Conservation (phyloP, 2,888 invertebrate genomes). For the Eilema griseolum region DNA sequence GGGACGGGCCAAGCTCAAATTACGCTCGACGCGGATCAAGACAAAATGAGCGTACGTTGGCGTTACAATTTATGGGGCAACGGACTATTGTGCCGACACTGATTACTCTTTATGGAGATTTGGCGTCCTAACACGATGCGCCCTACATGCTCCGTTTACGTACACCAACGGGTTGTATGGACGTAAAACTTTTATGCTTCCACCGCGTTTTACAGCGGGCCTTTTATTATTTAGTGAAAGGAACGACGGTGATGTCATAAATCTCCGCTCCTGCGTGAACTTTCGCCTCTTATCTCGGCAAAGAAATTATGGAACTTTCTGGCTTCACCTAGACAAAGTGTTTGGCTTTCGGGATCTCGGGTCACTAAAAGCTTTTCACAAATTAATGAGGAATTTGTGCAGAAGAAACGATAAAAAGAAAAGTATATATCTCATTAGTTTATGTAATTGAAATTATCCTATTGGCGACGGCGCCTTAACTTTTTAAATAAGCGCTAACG, state of each 20-base stretch:
- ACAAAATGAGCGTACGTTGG: slow-evolving; percentile 68
- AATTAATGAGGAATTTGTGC: slow-evolving; percentile 74
- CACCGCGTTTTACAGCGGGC: slow-evolving; percentile 85
- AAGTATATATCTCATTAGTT: slow-evolving; percentile 47
- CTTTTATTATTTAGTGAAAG: slow-evolving; percentile 87
- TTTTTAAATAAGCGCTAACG: slow-evolving; percentile 44
- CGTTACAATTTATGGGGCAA: slow-evolving; percentile 74
- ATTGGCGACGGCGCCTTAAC: not conserved
- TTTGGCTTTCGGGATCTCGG: slow-evolving; percentile 82
- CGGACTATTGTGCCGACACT: slow-evolving; percentile 79
- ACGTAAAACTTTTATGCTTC: slow-evolving; percentile 86
- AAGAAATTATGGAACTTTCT: slow-evolving; percentile 87
- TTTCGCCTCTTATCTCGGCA: slow-evolving; percentile 86
- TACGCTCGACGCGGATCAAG: slow-evolving; percentile 49
- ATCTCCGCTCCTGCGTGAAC: slow-evolving; percentile 87
- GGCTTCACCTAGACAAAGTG: slow-evolving; percentile 85
- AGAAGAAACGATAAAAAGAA: slow-evolving; percentile 57
- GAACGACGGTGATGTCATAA: slow-evolving; percentile 86
- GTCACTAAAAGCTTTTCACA: slow-evolving; percentile 81
- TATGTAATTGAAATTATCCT: slow-evolving; percentile 44
- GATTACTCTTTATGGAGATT: slow-evolving; percentile 84
- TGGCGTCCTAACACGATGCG: slow-evolving; percentile 74
- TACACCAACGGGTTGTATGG: slow-evolving; percentile 83
- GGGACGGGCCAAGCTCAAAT: slow-evolving; percentile 41
- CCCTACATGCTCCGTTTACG: slow-evolving; percentile 74